Conservation (phyloP, 2,888 invertebrate genomes). For the Sphaerophoria taeniata region DNA sequence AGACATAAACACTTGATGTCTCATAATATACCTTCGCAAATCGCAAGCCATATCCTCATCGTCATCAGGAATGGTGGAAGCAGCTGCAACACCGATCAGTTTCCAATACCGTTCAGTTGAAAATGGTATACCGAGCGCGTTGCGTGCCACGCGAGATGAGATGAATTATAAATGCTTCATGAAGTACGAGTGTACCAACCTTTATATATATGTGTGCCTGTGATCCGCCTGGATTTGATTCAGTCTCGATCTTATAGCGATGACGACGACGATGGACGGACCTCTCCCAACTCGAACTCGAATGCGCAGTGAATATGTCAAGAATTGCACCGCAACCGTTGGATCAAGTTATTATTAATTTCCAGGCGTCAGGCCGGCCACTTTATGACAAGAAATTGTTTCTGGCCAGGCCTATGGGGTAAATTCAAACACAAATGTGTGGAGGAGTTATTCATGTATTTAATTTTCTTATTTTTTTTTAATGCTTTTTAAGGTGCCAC, state of each 20-base stretch:
- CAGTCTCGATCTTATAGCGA: neutral
- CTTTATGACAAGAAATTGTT: constrained; percentile 74
- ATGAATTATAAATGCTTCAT: constrained; percentile 36
- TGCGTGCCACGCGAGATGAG: constrained; percentile 72
- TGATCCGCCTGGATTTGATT: constrained; percentile 28
- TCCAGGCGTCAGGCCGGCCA: constrained; percentile 72
- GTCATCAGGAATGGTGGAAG: constrained; percentile 27
- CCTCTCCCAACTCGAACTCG: constrained; percentile 64
- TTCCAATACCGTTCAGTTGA: constrained; percentile 70
- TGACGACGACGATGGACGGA: constrained; percentile 13
- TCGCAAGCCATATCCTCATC: constrained; percentile 2
- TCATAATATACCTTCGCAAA: constrained; percentile 37
- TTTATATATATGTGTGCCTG: constrained; percentile 17
- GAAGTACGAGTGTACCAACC: constrained; percentile 2
- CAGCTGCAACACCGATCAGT: constrained; percentile 69
- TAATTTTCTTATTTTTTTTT: constrained; percentile 7
- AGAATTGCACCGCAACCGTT: constrained; percentile 72
- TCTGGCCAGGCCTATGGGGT: constrained; percentile 59
- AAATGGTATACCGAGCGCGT: constrained; percentile 61
- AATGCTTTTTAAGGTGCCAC: constrained; percentile 65
- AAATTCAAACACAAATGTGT: constrained; percentile 42
- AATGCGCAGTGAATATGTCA: constrained; percentile 72
- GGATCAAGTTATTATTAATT: constrained; percentile 75
- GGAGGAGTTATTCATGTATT: constrained; percentile 60
- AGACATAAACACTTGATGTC: constrained; percentile 64